These are phyloP conservation scores for Corynorhinus townsendii DNA, from an alignment of 2,113 vertebrate genomes.

Conservation along the genomic window DNA sequence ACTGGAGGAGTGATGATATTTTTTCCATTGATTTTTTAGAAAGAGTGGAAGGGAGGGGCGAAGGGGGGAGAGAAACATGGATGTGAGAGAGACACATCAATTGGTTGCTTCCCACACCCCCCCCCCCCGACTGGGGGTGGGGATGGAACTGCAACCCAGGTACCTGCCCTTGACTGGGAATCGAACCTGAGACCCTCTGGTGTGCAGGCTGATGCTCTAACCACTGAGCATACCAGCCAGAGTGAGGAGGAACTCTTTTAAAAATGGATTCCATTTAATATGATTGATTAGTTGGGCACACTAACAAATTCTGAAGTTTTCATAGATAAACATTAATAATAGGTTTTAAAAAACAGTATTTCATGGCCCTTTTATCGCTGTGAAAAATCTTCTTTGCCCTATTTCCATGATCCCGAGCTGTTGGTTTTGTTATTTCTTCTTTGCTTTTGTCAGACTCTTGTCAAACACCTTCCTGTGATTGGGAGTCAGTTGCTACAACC, in stretches of 20 bases:
- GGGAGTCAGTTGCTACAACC: constrained; percentile 38
- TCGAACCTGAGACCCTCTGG: too few relatives aligned
- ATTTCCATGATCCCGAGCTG: neutral
- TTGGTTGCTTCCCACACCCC: too few relatives aligned
- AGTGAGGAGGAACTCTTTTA: neutral
- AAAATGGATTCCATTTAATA: neutral
- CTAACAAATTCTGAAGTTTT: constrained; percentile 24
- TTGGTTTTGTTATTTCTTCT: neutral
- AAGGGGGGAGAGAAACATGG: too few relatives aligned
- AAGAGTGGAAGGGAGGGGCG: too few relatives aligned
- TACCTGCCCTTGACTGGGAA: too few relatives aligned
- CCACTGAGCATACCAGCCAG: too few relatives aligned
- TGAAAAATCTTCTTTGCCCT: constrained; percentile 14
- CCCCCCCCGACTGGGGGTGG: too few relatives aligned
- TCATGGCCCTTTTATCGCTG: neutral
- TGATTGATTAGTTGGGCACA: neutral
- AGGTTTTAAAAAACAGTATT: neutral
- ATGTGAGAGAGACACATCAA: too few relatives aligned
- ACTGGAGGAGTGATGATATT: too few relatives aligned
- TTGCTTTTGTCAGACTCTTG: constrained; percentile 3
- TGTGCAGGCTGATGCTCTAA: too few relatives aligned
- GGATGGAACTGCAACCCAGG: too few relatives aligned
- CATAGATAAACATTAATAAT: neutral
- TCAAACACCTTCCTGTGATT: constrained; percentile 36
- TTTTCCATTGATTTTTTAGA: too few relatives aligned